Evolutionary conservation across 2,888 invertebrate genomes (phyloP).

Genomic region (Choristoneura rosaceana): DNA sequence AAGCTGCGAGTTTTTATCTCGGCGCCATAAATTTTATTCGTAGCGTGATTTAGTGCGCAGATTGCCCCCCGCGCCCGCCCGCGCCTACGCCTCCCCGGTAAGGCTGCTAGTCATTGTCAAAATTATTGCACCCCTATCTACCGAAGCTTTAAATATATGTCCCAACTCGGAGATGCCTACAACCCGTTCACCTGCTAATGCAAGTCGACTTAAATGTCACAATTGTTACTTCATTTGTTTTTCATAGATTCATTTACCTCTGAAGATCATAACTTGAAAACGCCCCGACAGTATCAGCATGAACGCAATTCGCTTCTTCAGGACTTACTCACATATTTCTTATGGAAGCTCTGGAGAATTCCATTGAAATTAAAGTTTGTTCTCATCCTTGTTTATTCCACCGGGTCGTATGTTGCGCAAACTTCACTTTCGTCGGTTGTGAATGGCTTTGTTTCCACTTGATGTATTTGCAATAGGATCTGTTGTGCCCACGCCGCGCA

Average conservation of each 20-base stretch:
- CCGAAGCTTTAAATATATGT: constrained; percentile 85
- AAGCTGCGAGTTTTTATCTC: constrained; percentile 87
- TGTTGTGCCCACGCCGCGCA: constrained; percentile 57
- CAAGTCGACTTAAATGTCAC: constrained; percentile 7
- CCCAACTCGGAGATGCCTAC: constrained; percentile 78
- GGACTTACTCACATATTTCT: constrained; percentile 15
- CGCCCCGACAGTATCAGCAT: background rate
- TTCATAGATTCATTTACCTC: background rate
- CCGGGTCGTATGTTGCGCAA: constrained; percentile 73
- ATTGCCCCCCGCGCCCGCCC: constrained; percentile 81
- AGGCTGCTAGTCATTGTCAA: constrained; percentile 86
- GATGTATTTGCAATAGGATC: constrained; percentile 71
- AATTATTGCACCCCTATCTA: constrained; percentile 86
- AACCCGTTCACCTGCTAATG: constrained; percentile 62
- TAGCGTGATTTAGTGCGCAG: constrained; percentile 87
- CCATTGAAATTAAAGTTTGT: constrained; percentile 56
- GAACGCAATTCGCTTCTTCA: background rate
- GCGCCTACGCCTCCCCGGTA: constrained; percentile 82
- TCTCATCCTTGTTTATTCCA: constrained; percentile 58
- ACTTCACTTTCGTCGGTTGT: constrained; percentile 60
- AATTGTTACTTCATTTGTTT: constrained; percentile 18
- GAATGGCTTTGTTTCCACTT: constrained; percentile 73
- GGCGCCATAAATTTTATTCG: constrained; percentile 87
- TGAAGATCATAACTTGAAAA: background rate
- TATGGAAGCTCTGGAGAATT: constrained; percentile 42